Conservation (phyloP, 2,113 vertebrate species). For the Corapipo altera region DNA sequence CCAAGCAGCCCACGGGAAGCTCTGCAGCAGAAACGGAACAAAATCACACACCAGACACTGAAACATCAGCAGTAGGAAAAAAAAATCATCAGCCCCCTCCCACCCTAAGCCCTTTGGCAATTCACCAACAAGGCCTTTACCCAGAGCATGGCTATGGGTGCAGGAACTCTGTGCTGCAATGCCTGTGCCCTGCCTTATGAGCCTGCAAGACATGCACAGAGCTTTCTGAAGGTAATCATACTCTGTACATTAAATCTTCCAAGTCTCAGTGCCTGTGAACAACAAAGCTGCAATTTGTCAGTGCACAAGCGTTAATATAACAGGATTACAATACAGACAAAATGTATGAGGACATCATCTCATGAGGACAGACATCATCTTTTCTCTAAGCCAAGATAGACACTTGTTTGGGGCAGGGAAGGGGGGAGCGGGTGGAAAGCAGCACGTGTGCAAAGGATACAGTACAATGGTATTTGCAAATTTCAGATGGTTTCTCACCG, state of each 20-base stretch:
- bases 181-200: background rate
- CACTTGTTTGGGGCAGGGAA: background rate
- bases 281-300: background rate
- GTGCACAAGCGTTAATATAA: background rate
- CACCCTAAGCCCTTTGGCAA: background rate
- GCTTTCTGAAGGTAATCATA: background rate
- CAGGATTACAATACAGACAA: background rate
- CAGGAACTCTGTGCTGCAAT: no score
- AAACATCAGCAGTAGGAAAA: background rate
- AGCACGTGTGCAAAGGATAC: background rate
- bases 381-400: background rate
- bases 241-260: background rate
- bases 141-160: background rate
- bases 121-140: background rate
- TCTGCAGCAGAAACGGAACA: background rate
- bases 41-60: background rate
- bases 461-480: background rate
- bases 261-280: background rate
- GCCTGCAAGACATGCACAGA: background rate
- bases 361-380: background rate
- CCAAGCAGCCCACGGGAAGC: fast-evolving
- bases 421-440: background rate
- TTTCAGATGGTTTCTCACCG: background rate
- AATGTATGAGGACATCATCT: background rate
- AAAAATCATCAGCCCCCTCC: no score